Conservation (phyloP, 2,113 vertebrate species). For the Telmatochromis brachygnathus region DNA sequence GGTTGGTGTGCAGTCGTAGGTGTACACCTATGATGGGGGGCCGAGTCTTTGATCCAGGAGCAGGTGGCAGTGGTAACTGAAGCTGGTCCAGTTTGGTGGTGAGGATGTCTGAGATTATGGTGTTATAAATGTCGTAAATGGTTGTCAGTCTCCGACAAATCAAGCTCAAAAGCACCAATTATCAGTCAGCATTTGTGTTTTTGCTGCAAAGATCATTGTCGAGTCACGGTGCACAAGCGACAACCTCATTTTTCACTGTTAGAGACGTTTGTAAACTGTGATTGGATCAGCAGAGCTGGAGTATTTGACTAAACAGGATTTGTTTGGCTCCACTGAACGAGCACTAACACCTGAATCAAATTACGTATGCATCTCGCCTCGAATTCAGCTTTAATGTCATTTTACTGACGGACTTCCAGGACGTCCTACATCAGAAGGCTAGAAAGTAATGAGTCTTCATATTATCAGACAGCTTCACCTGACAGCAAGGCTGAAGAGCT, state of each 20-base stretch:
- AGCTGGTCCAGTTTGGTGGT: background rate
- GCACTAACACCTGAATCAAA: background rate
- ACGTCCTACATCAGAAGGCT: background rate
- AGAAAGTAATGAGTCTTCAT: background rate
- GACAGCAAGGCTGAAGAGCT: background rate
- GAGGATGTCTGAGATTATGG: background rate
- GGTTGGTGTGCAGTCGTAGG: background rate
- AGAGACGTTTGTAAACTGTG: background rate
- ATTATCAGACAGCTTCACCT: background rate
- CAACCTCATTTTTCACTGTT: background rate
- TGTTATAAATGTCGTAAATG: fast-evolving
- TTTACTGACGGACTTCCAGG: background rate
- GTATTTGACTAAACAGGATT: background rate
- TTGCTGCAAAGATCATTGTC: background rate
- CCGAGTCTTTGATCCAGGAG: background rate
- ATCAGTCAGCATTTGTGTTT: background rate
- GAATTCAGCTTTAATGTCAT: background rate
- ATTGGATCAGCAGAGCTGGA: background rate
- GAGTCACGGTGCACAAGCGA: background rate
- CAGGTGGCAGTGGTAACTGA: background rate
- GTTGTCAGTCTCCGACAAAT: fast-evolving
- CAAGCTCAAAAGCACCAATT: background rate
- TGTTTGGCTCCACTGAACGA: background rate
- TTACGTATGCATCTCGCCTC: background rate
- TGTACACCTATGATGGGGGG: background rate